Evolutionary conservation across 1,140 invertebrate species (phyloP), one percentile per base, ranked within the genome.

Genomic region (Eurosta solidaginis): DNA sequence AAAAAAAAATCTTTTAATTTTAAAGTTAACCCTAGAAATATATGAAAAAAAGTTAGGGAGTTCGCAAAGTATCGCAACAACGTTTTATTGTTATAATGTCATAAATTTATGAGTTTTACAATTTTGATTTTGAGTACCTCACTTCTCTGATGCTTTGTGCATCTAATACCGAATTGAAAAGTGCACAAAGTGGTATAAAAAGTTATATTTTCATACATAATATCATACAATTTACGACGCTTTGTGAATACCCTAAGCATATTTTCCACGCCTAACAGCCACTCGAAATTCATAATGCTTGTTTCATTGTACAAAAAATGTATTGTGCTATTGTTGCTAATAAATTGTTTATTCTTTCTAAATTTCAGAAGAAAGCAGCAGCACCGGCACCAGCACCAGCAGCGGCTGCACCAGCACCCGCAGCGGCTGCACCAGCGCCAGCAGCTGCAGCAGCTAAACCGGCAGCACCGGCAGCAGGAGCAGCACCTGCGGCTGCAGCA

Each of bases 301-400:
- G n/a, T 36, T 22, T 36, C 14, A 10, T 14, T 9, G 1, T 1
- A 47, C 33, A 47, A 74, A 12, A 6, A 45, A 47, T 45, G 44
- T 49, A 14, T 40, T 75, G 17, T 49, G n/a, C n/a, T n/a, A n/a
- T 44, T 36, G 29, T 42, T 78, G 22, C 12, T 50, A 33, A 49
- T 63, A 73, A 42, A 44, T 75, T 74, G 42, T 27, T 45, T 29
- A 49, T 74, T 76, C 7, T 76, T 73, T 52, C 49, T 27, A 40
- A 22, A 14, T 54, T 77, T 74, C 44, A 80, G 79, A 80, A 80
- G 63, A 80, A 80, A 59, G 81, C 81, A 40, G 78, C 78, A 6
- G 80, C 79, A 14, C 80, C 83, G 20, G 79, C 83, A n/a, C 77
- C 81, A 10, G 79, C 79, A 14, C 49, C 79, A 78, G 77, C 79